Percentiles rank a stretch among this genome's conserved stretches.
Conservation (phyloP, 2,888 invertebrate genomes). For the Eupeodes latifasciatus region DNA sequence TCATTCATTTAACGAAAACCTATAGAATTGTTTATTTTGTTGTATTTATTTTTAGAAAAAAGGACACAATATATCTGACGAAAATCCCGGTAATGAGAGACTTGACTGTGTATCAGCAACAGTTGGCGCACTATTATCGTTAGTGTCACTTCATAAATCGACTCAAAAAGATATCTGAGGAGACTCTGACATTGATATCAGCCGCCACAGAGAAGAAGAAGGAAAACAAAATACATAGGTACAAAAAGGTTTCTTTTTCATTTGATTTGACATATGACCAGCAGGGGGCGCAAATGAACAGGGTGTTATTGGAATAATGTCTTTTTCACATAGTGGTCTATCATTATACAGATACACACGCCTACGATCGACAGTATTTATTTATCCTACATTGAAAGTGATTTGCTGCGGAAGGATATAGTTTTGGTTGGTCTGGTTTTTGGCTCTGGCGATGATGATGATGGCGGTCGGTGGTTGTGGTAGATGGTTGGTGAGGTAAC, state of each 20-base stretch:
- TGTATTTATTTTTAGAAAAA: no score
- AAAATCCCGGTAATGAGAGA: background rate
- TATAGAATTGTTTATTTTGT: no score
- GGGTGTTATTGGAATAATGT: conserved; percentile 27
- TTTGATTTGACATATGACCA: conserved; percentile 51
- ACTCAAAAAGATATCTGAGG: conserved; percentile 47
- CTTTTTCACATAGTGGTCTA: conserved; percentile 61
- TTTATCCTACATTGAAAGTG: background rate
- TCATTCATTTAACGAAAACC: no score
- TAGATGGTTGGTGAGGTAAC: conserved; percentile 32
- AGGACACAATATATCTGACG: no score
- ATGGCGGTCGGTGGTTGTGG: background rate
- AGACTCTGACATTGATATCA: conserved; percentile 48
- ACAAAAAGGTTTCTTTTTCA: conserved; percentile 32
- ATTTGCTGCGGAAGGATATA: conserved; percentile 47
- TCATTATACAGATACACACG: conserved; percentile 50
- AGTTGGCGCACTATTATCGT: conserved; percentile 65
- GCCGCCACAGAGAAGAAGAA: background rate
- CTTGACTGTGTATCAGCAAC: conserved; percentile 44
- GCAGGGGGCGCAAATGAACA: conserved; percentile 14
- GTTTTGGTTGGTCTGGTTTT: background rate
- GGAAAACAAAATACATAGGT: conserved; percentile 19
- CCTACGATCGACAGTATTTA: conserved; percentile 50
- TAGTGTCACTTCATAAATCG: conserved; percentile 73
- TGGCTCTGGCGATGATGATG: background rate